phyloP scores from a whole-genome alignment of 2,888 invertebrate genomes.

The Stenurella melanura region DNA sequence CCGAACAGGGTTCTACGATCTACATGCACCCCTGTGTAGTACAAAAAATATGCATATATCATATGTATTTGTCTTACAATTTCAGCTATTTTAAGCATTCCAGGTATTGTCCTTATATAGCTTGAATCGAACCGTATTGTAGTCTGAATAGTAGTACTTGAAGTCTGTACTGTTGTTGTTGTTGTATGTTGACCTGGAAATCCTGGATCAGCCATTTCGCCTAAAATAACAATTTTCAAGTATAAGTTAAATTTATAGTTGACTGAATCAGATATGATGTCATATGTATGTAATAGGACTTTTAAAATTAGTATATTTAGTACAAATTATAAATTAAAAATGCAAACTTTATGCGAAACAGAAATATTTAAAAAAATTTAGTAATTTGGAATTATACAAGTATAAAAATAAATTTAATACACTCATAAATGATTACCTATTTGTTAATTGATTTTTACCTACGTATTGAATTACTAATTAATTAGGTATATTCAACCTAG shows the following conservation, averaged over 20 bases:
- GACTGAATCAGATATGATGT: constrained; percentile 28
- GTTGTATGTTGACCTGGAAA: constrained; percentile 84
- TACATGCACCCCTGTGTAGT: no score
- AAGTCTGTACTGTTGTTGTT: constrained; percentile 82
- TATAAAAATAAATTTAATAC: constrained; percentile 7
- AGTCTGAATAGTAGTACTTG: constrained; percentile 83
- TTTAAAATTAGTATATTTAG: background rate
- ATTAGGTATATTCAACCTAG: background rate
- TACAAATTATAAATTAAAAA: background rate
- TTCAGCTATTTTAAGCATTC: constrained; percentile 84
- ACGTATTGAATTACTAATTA: constrained; percentile 2
- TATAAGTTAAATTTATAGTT: constrained; percentile 19
- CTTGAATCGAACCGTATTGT: constrained; percentile 83
- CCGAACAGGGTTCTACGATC: no score
- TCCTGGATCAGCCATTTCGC: constrained; percentile 76
- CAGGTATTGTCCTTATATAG: constrained; percentile 83
- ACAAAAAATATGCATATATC: no score
- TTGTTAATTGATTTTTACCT: constrained; percentile 11
- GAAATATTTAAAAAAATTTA: background rate
- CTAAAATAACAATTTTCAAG: constrained; percentile 41
- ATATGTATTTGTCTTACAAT: constrained; percentile 77
- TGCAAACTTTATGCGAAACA: background rate
- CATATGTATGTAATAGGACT: constrained; percentile 11
- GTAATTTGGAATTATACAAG: no score
- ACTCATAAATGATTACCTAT: background rate